Evolutionary conservation across 2,888 invertebrate species (phyloP), one percentile per base, ranked within the genome.

Genomic region (Agonopterix alstromeriana): DNA sequence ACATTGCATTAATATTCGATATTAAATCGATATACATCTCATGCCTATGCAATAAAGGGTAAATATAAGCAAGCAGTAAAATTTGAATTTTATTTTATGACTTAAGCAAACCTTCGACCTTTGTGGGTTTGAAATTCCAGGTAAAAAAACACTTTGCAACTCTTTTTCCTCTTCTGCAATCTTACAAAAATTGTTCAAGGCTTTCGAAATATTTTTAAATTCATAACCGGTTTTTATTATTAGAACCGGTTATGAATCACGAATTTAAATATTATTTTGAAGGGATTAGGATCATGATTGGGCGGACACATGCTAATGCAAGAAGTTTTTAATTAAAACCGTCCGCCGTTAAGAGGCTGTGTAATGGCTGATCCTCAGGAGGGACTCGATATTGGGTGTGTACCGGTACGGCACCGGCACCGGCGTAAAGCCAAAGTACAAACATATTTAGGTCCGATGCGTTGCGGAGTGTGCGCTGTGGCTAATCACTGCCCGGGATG

Each of bases 321-420:
- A 85, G 87, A 87, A 88, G 87, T 87, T 87, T 88, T 88, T 88
- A 88, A 88, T 88, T 88, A 88, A 88, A 88, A 84, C 80, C 80
- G 82, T 74, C 76, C 76, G 78, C 70, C 75, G 86, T 79, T 85
- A 88, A 87, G 87, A 87, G 87, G 85, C 85, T 83, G 77, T 77
- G 82, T 85, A 86, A 86, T 84, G 77, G 84, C 77, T 77, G 82
- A 85, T 84, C 84, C 84, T 79, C 77, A 70, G 73, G 77, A 82
- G 83, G 83, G 85, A 77, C 76, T 77, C 79, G 76, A 82, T 84
- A 84, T 85, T 82, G 83, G 81, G 81, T 77, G 76, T 64, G 75
- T 79, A 76, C 75, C 55, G 70, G 65, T 59, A 17, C 55, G 70
- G 65, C 60, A 27, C 27, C 27, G 27, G 27, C 7, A 27, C 27